A percentile compares a stretch with the other conserved stretches of the same genome.
Conservation (phyloP, 2,888 invertebrate genomes). For the Lycocerus yunnanus region DNA sequence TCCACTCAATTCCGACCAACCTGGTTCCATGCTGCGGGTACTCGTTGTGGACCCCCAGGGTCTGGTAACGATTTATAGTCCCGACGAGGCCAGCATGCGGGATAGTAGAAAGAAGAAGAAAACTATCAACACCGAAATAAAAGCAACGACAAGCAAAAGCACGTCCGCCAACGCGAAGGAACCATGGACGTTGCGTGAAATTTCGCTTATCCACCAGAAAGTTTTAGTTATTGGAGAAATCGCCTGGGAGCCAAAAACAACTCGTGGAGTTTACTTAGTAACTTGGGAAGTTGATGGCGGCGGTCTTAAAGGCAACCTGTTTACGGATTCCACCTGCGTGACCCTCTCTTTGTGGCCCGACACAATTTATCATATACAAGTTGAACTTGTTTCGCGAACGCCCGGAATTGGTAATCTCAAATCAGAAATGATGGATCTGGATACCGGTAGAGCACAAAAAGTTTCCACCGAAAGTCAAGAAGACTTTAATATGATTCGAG, state of each 20-base stretch:
- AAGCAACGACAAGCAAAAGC: constrained; percentile 58
- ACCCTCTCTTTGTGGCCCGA: constrained; percentile 81
- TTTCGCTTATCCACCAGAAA: constrained; percentile 74
- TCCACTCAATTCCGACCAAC: constrained; percentile 64
- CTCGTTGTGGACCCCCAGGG: constrained; percentile 73
- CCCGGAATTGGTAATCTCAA: constrained; percentile 66
- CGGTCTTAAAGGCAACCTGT: constrained; percentile 78
- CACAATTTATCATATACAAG: constrained; percentile 81
- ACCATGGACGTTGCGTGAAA: constrained; percentile 69
- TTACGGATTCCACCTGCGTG: constrained; percentile 79
- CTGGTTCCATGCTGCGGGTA: constrained; percentile 67
- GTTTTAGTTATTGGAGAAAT: constrained; percentile 73
- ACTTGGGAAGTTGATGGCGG: constrained; percentile 86
- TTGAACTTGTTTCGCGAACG: constrained; percentile 66
- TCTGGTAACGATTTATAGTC: constrained; percentile 71
- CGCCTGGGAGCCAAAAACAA: constrained; percentile 72
- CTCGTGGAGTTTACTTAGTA: constrained; percentile 73
- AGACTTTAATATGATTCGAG: constrained; percentile 60
- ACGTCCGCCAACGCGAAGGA: constrained; percentile 58
- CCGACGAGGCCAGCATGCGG: constrained; percentile 63
- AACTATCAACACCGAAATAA: constrained; percentile 58
- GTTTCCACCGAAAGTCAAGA: constrained; percentile 69
- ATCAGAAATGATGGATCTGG: constrained; percentile 69
- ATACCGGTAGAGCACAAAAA: constrained; percentile 66
- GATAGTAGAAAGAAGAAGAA: constrained; percentile 54